phyloP scores from a whole-genome alignment of 2,888 invertebrate genomes.

The Podabrus alpinus region DNA sequence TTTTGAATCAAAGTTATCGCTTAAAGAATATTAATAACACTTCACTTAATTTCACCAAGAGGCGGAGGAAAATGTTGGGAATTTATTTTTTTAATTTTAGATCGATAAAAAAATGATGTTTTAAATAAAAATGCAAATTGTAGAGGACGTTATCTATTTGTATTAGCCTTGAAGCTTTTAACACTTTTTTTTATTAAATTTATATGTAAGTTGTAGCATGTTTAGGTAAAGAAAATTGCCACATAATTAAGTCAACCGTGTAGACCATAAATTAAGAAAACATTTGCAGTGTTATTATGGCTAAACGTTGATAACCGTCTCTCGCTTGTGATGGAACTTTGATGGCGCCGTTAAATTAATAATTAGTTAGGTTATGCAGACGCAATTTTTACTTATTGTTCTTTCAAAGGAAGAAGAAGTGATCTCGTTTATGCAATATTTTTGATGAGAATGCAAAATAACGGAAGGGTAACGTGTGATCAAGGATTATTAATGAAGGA shows the following conservation, averaged over 20 bases:
- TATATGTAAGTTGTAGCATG: neutral
- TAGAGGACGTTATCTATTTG: neutral
- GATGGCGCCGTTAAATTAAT: constrained; percentile 13
- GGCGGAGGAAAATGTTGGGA: constrained; percentile 12
- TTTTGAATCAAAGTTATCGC: constrained; percentile 43
- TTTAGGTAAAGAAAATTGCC: neutral
- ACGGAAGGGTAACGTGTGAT: constrained; percentile 12
- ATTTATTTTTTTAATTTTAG: constrained; percentile 15
- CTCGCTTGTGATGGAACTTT: constrained; percentile 9
- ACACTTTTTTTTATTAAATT: neutral
- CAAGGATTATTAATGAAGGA: constrained; percentile 39
- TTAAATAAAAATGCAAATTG: neutral
- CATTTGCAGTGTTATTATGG: constrained; percentile 6
- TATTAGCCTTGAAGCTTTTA: constrained; percentile 1
- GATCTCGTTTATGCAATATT: constrained; percentile 2
- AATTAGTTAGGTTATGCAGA: neutral
- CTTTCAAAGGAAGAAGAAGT: neutral
- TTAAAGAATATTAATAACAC: constrained; percentile 46
- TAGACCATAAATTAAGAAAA: constrained; percentile 6
- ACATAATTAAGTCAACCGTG: neutral
- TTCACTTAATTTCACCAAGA: constrained; percentile 37
- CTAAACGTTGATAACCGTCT: constrained; percentile 11
- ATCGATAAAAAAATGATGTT: neutral
- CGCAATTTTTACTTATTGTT: neutral
- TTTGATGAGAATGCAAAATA: constrained; percentile 11